Evolutionary conservation across 2,113 vertebrate genomes (phyloP).

Genomic region (Grus americana): DNA sequence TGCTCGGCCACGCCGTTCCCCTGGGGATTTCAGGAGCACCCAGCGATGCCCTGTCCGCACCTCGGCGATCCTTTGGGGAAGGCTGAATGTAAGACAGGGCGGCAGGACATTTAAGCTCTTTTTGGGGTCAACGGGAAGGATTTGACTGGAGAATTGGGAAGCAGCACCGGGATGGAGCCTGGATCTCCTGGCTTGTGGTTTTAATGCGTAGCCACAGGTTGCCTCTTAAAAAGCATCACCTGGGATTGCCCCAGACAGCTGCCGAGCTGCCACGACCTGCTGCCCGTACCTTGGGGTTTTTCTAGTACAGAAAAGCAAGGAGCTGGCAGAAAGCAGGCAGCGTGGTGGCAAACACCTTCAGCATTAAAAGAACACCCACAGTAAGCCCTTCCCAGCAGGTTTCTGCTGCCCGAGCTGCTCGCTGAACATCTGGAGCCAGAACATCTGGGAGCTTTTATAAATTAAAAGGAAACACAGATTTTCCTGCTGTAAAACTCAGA

Average conservation of each 20-base stretch:
- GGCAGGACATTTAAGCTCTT: neutral
- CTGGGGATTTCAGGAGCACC: neutral
- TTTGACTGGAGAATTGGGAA: neutral
- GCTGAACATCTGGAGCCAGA: neutral
- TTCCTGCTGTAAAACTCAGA: neutral
- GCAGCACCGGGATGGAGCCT: neutral
- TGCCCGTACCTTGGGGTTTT: neutral
- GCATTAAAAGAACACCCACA: neutral
- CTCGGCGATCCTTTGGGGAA: accelerated
- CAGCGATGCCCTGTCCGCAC: neutral
- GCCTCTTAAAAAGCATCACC: neutral
- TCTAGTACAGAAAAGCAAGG: neutral
- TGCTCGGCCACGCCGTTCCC: neutral
- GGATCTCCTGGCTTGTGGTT: neutral
- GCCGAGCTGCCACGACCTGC: neutral
- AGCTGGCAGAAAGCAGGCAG: neutral
- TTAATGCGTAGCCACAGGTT: neutral
- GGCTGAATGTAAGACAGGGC: neutral
- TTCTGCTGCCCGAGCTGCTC: neutral
- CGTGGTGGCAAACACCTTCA: neutral
- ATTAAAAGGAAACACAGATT: slow-evolving; percentile 48
- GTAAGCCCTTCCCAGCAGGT: neutral
- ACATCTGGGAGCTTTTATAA: slow-evolving; percentile 55
- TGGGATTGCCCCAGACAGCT: neutral
- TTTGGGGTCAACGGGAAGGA: neutral